These are phyloP conservation scores for Spodoptera littoralis DNA, from an alignment of 2,888 invertebrate species.

Conservation along the genomic window DNA sequence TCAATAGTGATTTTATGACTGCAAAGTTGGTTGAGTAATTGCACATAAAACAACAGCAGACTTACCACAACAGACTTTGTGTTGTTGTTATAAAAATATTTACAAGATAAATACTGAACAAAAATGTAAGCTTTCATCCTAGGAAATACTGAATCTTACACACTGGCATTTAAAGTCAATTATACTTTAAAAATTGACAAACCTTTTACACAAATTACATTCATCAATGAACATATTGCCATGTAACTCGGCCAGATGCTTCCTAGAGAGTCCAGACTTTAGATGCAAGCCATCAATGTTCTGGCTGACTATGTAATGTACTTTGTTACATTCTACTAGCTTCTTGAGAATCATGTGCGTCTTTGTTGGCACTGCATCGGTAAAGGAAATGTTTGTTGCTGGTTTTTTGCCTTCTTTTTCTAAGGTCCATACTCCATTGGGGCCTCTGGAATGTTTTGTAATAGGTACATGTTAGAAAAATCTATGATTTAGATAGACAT, in stretches of 20 bases:
- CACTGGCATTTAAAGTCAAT: neutral
- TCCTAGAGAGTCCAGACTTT: conserved; percentile 94
- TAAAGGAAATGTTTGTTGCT: conserved; percentile 94
- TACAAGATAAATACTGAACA: neutral
- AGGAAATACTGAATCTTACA: neutral
- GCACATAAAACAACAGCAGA: too few species aligned
- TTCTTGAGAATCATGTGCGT: conserved; percentile 97
- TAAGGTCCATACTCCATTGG: conserved; percentile 98
- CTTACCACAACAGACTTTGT: neutral
- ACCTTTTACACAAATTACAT: conserved; percentile 96
- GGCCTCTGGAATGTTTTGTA: conserved; percentile 90
- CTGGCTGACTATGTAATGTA: conserved; percentile 97
- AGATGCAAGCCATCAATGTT: conserved; percentile 99
- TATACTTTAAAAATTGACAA: conserved; percentile 28
- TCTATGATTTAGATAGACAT: too few species aligned
- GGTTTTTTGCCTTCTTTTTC: conserved; percentile 97
- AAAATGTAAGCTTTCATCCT: neutral
- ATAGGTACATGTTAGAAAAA: too few species aligned
- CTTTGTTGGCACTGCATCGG: conserved; percentile 96
- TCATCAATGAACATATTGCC: conserved; percentile 99
- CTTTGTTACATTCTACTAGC: conserved; percentile 90
- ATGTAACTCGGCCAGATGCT: conserved; percentile 96
- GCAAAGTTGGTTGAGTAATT: too few species aligned
- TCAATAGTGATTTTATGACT: too few species aligned
- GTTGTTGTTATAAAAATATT: neutral